phyloP scores from a whole-genome alignment of 2,888 invertebrate species.

The Sussaba pulchella region DNA sequence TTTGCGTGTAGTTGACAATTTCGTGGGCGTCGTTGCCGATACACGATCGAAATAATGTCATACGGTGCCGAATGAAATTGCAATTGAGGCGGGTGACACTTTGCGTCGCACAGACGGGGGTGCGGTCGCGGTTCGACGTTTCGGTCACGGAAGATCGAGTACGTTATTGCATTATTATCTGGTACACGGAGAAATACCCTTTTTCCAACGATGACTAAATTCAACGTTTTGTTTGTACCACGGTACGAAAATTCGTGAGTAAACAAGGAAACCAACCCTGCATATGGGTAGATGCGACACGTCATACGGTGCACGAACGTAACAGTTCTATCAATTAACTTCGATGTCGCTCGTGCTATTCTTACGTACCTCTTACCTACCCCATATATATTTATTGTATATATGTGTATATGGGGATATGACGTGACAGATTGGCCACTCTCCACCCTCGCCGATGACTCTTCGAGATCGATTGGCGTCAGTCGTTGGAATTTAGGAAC shows the following conservation, averaged over 20 bases:
- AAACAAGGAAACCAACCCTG: conserved; percentile 15
- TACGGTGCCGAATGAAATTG: conserved; percentile 76
- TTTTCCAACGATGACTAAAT: conserved; percentile 34
- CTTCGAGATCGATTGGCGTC: conserved; percentile 51
- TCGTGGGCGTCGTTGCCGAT: no score
- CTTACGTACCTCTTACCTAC: conserved; percentile 43
- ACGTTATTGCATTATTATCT: conserved; percentile 7
- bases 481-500: conserved; percentile 47
- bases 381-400: background rate
- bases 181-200: conserved; percentile 5
- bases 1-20: background rate
- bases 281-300: conserved; percentile 29
- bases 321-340: conserved; percentile 59
- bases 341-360: conserved; percentile 34
- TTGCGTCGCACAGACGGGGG: background rate
- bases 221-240: conserved; percentile 17
- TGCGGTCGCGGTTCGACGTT: background rate
- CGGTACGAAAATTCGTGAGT: conserved; percentile 20
- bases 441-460: conserved; percentile 35
- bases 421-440: conserved; percentile 52
- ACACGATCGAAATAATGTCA: conserved; percentile 69
- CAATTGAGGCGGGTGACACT: conserved; percentile 56
- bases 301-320: conserved; percentile 42
- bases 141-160: conserved; percentile 4
- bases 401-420: background rate